These are phyloP conservation scores for Trematocara stigmaticum DNA, from an alignment of 2,113 vertebrate genomes.

Conservation along the genomic window DNA sequence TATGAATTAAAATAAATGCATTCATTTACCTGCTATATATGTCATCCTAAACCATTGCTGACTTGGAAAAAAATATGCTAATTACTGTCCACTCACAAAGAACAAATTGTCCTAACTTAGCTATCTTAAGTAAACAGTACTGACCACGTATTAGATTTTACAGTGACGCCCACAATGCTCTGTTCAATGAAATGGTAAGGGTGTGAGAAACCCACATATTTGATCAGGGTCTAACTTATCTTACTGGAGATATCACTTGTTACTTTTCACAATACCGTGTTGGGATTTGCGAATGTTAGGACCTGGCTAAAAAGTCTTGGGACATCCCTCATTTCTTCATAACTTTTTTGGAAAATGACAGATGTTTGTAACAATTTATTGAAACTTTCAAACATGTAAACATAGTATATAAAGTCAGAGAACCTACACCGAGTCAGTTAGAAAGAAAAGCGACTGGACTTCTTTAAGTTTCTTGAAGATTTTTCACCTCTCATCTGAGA, in stretches of 20 bases:
- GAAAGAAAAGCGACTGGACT: not conserved
- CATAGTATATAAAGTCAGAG: not conserved
- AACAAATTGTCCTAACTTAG: not conserved
- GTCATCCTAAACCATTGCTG: accelerated
- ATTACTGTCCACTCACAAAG: not conserved
- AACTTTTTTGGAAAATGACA: not conserved
- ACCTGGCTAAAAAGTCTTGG: not conserved
- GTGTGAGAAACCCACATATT: not conserved
- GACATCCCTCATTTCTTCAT: not conserved
- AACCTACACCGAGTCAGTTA: not conserved
- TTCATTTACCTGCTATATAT: not conserved
- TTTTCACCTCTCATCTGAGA: not conserved
- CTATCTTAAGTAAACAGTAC: not conserved
- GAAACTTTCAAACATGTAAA: not conserved
- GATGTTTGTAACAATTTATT: not conserved
- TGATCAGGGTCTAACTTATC: not conserved
- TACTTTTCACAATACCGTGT: not conserved
- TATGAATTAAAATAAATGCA: not conserved
- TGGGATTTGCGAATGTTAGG: not conserved
- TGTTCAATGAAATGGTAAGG: not conserved
- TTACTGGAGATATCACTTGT: not conserved
- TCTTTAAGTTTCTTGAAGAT: not conserved
- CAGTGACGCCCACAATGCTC: not conserved
- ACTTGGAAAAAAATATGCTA: not conserved
- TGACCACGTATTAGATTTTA: not conserved